Evolutionary conservation across 1,140 invertebrate species (phyloP), one percentile per base, ranked within the genome.

Genomic region (Bombus breviceps): DNA sequence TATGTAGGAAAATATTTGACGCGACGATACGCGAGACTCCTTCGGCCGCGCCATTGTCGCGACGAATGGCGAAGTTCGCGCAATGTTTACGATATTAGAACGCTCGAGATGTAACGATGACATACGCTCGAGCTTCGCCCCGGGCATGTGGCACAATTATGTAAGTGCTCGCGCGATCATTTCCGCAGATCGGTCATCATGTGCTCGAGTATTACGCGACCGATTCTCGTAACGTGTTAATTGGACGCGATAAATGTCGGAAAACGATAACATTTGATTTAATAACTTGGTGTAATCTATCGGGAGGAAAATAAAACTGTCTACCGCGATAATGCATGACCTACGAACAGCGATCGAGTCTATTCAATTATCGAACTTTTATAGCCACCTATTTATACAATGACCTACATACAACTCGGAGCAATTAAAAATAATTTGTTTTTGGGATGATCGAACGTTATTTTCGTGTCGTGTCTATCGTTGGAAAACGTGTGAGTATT

Each of bases 161-260:
- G 62, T 76, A 83, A 83, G 72, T 12, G 2, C 4, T 12, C 15
- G 57, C 5, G 41, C 28, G 18, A 62, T 32, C 39, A 13, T 75
- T 82, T 66, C 81, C 81, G 57, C 41, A 53, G 39, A 76, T 76
- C 72, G 39, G 81, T 82, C 13, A 9, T 47, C 34, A 5, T 37
- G 71, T 53, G 47, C 25, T 75, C 32, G 32, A 43, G 28, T 41
- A 39, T 12, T 64, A n/a, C 41, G 41, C 25, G 43, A 69, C 32
- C 13, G 41, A 53, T 71, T 39, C 66, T 68, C 66, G 25, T 72
- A 79, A 62, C 39, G 34, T 47, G 72, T 39, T 79, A 84, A 71
- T 59, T 59, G 68, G 28, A 8, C 25, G 15, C 32, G 75, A 72
- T 72, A 72, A 79, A 57, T 12, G 43, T 53, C 18, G 12, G 37